These are phyloP conservation scores for Arge pagana DNA, from an alignment of 2,888 invertebrate species.

Conservation along the genomic window DNA sequence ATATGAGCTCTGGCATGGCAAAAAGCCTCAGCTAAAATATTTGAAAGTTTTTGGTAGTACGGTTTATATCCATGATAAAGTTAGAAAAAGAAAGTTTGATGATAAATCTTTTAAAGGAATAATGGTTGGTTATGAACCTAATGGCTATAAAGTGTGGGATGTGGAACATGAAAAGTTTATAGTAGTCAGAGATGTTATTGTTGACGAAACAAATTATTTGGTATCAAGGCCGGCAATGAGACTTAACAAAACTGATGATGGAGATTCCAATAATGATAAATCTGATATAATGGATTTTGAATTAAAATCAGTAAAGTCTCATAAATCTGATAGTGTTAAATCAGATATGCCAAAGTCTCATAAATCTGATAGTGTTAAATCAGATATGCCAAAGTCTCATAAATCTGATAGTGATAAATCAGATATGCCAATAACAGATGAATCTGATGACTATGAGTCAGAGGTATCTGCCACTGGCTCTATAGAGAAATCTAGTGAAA, in stretches of 20 bases:
- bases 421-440: conserved; percentile 15
- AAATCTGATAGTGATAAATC: conserved; percentile 24
- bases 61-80: conserved; percentile 46
- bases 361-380: conserved; percentile 16
- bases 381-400: conserved; percentile 9
- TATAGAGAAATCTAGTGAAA: no score
- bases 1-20: conserved; percentile 50
- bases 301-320: no score
- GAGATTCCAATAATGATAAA: no score
- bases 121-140: conserved; percentile 45
- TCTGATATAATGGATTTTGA: no score
- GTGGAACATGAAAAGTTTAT: conserved; percentile 39
- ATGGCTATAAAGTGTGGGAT: conserved; percentile 49
- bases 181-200: conserved; percentile 45
- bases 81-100: conserved; percentile 43
- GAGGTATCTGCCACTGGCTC: no score
- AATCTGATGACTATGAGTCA: no score
- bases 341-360: conserved; percentile 8
- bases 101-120: conserved; percentile 48
- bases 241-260: no score
- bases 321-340: conserved; percentile 13
- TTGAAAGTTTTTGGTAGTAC: conserved; percentile 47
- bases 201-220: conserved; percentile 45
- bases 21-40: conserved; percentile 44
- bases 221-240: conserved; percentile 33